Conservation (phyloP, 2,797 vertebrate genomes). For the Lithobates pipiens region DNA sequence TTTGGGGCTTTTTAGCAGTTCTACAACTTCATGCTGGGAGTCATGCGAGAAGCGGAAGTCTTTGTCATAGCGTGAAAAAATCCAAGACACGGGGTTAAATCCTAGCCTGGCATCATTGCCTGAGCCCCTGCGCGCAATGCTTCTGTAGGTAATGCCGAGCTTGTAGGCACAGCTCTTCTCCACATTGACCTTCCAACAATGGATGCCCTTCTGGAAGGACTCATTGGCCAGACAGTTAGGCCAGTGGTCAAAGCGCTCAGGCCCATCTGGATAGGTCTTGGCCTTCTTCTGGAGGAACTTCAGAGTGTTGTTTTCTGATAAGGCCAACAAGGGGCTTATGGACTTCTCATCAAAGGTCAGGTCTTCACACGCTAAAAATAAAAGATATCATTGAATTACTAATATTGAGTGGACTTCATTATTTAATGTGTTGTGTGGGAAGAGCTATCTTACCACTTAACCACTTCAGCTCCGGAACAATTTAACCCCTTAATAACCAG, state of each 20-base stretch:
- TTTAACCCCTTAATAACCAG: too few relatives aligned
- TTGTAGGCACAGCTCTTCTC: constrained; percentile 89
- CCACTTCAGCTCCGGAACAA: too few relatives aligned
- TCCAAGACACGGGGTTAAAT: constrained; percentile 88
- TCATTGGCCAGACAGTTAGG: constrained; percentile 86
- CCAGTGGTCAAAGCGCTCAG: constrained; percentile 88
- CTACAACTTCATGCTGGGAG: constrained; percentile 73
- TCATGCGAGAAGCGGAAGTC: constrained; percentile 88
- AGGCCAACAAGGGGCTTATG: constrained; percentile 82
- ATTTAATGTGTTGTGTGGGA: too few relatives aligned
- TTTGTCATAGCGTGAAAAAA: constrained; percentile 86
- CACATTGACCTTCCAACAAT: constrained; percentile 86
- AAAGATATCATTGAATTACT: not conserved
- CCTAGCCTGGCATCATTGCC: constrained; percentile 84
- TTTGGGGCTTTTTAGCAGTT: constrained; percentile 76
- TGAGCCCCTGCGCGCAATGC: constrained; percentile 85
- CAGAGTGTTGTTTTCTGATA: constrained; percentile 84
- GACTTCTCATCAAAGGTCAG: constrained; percentile 85
- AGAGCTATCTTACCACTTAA: too few relatives aligned
- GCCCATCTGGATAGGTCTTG: constrained; percentile 74
- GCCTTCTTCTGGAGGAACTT: constrained; percentile 84
- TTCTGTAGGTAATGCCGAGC: constrained; percentile 88
- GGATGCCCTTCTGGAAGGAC: constrained; percentile 79
- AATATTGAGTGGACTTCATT: too few relatives aligned
- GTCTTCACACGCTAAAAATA: constrained; percentile 72